A percentile compares a stretch with the other conserved stretches of the same genome.
Conservation (phyloP, 2,888 invertebrate genomes). For the Conomelus anceps region DNA sequence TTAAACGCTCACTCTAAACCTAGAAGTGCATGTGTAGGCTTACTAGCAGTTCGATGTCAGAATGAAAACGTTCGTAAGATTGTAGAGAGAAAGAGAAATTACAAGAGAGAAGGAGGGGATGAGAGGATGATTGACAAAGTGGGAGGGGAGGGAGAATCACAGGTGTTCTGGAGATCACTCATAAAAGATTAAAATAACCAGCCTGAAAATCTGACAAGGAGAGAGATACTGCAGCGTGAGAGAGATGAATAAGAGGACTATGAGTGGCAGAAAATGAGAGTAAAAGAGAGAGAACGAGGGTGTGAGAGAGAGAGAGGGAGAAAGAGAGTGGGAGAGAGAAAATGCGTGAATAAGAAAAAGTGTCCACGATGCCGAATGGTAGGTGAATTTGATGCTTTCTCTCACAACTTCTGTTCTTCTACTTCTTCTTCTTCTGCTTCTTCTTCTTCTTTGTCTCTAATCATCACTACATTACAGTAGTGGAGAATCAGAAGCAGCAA, state of each 20-base stretch:
- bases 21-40: background rate
- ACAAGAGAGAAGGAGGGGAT: background rate
- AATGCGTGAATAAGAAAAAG: too few relatives aligned
- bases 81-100: background rate
- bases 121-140: background rate
- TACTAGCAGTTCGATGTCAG: background rate
- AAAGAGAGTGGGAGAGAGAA: background rate
- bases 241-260: background rate
- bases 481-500: too few relatives aligned
- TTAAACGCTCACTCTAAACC: too few relatives aligned
- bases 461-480: too few relatives aligned
- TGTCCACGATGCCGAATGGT: background rate
- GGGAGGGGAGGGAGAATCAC: background rate
- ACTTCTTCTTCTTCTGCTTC: background rate
- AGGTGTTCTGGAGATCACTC: background rate
- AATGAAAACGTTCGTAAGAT: too few relatives aligned
- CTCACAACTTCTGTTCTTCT: too few relatives aligned
- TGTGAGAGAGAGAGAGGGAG: background rate
- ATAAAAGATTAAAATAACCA: background rate
- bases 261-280: too few relatives aligned
- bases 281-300: too few relatives aligned
- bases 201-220: background rate
- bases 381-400: background rate
- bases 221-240: too few relatives aligned
- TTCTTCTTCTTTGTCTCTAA: too few relatives aligned